Conservation (phyloP, 2,888 invertebrate species). For the Smittia sp. region DNA sequence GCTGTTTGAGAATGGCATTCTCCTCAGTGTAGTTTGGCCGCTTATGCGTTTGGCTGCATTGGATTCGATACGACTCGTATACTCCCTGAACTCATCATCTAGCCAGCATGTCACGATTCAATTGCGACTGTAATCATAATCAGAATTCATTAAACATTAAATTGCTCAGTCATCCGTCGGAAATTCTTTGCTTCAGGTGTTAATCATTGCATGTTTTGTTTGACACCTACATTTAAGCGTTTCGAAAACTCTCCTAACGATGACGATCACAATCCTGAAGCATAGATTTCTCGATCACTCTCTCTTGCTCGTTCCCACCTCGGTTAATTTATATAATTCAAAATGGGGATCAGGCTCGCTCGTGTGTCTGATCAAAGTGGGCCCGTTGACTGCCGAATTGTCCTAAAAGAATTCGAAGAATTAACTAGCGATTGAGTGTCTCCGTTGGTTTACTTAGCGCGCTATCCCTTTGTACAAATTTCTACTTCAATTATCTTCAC, state of each 20-base stretch:
- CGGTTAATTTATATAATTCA: neutral
- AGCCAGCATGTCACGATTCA: neutral
- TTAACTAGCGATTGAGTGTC: constrained; percentile 38
- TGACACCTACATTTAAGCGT: constrained; percentile 12
- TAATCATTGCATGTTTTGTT: neutral
- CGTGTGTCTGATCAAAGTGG: neutral
- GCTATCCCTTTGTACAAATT: neutral
- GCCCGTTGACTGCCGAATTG: neutral
- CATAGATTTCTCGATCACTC: constrained; percentile 32
- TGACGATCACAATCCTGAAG: constrained; percentile 27
- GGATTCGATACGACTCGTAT: constrained; percentile 30
- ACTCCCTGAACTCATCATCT: constrained; percentile 23
- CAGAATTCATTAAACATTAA: constrained; percentile 29
- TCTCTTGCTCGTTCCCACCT: constrained; percentile 26
- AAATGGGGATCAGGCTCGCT: constrained; percentile 1
- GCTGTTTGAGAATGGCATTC: neutral
- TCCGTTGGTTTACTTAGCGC: neutral
- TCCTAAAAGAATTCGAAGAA: constrained; percentile 38
- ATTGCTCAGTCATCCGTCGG: neutral
- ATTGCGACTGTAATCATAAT: constrained; percentile 13
- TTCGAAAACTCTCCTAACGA: neutral
- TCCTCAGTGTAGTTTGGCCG: neutral
- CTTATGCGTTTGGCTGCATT: neutral
- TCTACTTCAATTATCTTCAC: neutral
- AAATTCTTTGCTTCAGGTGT: constrained; percentile 25